phyloP scores from a whole-genome alignment of 2,888 invertebrate species.

The Fragum whitleyi region DNA sequence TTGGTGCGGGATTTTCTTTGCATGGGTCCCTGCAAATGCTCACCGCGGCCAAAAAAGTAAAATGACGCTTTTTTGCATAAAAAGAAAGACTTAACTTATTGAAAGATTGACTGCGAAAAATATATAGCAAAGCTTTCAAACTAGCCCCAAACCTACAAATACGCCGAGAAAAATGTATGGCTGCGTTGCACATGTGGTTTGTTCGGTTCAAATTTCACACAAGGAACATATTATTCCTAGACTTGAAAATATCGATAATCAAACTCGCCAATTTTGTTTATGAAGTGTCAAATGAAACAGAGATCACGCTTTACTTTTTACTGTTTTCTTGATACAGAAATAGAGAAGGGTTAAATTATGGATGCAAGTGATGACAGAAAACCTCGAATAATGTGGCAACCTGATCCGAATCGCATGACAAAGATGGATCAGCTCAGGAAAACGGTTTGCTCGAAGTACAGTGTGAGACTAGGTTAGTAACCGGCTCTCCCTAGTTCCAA shows the following conservation, averaged over 20 bases:
- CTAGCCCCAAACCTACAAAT: too few species aligned
- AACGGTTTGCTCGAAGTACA: slow-evolving; percentile 79
- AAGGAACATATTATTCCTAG: not conserved
- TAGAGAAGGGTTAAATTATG: slow-evolving; percentile 6
- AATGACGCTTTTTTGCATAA: too few species aligned
- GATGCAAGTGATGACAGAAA: slow-evolving; percentile 42
- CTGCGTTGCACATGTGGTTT: too few species aligned
- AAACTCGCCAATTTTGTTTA: not conserved
- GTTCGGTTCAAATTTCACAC: not conserved
- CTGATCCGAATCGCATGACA: slow-evolving; percentile 70
- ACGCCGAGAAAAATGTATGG: too few species aligned
- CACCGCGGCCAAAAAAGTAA: too few species aligned
- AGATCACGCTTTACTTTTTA: not conserved
- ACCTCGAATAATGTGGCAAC: slow-evolving; percentile 79
- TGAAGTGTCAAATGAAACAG: not conserved
- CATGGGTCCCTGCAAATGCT: too few species aligned
- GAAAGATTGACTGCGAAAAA: too few species aligned
- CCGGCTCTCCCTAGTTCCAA: not conserved
- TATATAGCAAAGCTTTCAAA: too few species aligned
- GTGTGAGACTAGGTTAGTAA: slow-evolving; percentile 75
- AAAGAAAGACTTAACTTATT: too few species aligned
- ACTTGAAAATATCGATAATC: not conserved
- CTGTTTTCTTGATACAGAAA: not conserved
- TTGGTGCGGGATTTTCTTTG: too few species aligned
- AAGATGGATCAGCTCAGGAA: slow-evolving; percentile 80